Evolutionary conservation across 2,888 invertebrate genomes (phyloP), one percentile per base, ranked within the genome.

Genomic region (Lasioglossum villosulum): DNA sequence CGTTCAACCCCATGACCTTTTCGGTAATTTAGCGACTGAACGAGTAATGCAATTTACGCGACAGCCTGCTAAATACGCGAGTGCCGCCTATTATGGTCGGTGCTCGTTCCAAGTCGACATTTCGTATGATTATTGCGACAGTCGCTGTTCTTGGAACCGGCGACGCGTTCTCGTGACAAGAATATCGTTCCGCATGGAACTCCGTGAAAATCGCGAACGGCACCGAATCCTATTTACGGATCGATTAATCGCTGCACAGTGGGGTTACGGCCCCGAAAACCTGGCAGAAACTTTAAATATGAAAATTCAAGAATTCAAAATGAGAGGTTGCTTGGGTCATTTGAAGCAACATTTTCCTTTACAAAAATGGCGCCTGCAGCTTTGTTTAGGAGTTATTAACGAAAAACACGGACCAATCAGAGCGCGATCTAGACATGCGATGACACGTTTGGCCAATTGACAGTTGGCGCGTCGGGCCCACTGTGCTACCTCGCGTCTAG

Each of bases 1-100:
- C 87, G 80, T 78, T 73, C 84, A 83, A 89, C 87, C 80, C 75
- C 16, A 52, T 87, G 82, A 89, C 89, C 89, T 89, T 89, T 89
- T 42, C 75, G 79, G 37, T 76, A 89, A 87, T 83, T 89, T 84
- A 84, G 81, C 79, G 79, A 83, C 70, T 83, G 76, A 73, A 84
- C 75, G 78, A 74, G 68, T 80, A 84, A 81, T 68, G 81, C 78
- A 84, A 86, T 86, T 84, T 79, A 81, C 84, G 78, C 76, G 86
- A 76, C 78, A 81, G 85, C 72, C 68, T 59, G 70, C 75, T 77
- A 84, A 86, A 83, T 80, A 80, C 77, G 71, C 70, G 56, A 74
- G 75, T 68, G 75, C 48, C 78, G 78, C 74, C 84, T 84, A 80
- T 78, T 80, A 72, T 39, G 76, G 71, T 76, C 45, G 45, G 45